Base-by-base conservation (phyloP, 2,113 vertebrate genomes). In the Machaerirhynchus nigripectus region DNA sequence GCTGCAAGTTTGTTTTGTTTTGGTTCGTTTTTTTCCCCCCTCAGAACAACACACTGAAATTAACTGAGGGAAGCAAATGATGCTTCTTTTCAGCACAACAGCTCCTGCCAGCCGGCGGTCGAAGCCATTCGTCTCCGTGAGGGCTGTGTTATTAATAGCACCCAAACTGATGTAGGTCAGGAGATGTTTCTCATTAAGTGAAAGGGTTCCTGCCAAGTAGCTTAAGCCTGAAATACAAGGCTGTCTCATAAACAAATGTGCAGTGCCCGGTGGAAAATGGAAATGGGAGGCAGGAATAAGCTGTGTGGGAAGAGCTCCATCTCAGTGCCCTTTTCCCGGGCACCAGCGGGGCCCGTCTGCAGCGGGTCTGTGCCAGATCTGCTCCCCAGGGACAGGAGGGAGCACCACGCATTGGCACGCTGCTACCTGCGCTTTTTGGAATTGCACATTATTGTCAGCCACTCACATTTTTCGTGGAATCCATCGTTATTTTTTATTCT, bases 171-270 rank as follows among this genome's bases (percentile, higher is more conserved):
- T 96, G 96, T 89, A 95, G 96, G 96, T 96, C 95, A 96, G 88
- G 86, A 96, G 94, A 90, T 96, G 92, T 95, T 97, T 96, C 86
- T 95, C 95, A 96, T 96, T 96, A 97, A 95, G 86, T 90, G 61
- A 93, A 90, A 64, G 60, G 53, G 76, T 19, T 90, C 90, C 61
- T 96, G 96, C 95, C 93, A 96, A 96, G 95, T 75, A 94, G 92
- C 90, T 96, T 75, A 86, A 84, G 83, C 80, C 80, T 90, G 88
- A 92, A 96, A 94, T 65, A 59, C 90, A 93, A 86, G 61, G 86
- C 89, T 81, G 87, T 67, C 90, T 94, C 69, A 78, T 92, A 95
- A 96, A 96, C 93, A 89, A 96, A 96, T 64, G 83, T 13, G 61
- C 75, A 83, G 55, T 74, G 95, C 78, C 91, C 69, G 60, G 69